Evolutionary conservation across 53 echinoderm and acorn worm genomes (phyloP), one percentile per base, ranked within the genome.

Genomic region (Holothuria leucospilota): DNA sequence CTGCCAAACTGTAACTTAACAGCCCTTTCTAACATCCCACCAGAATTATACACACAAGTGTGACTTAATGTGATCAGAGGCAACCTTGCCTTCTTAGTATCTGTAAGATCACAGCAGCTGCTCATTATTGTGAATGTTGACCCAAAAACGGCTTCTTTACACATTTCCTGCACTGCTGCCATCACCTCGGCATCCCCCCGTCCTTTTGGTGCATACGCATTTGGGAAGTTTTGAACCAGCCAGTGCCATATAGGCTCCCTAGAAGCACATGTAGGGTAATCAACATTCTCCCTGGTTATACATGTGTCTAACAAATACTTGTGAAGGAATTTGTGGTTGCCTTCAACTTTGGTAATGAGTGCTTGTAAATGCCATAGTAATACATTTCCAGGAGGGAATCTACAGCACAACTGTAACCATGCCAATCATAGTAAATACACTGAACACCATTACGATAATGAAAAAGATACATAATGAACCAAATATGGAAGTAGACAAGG

Each of bases 151-250:
- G 5, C 42, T 6, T 42, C 42, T 9, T 42, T 42, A 9, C 42
- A 42, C 5, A 74, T 8, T 49, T 74, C 74, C 12, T 38, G 8
- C 20, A 74, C 21, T 13, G 30, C 39, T 39, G 42, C 39, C 41
- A 74, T 13, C 4, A 74, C n/a, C n/a, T 74, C 74, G 39, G 74
- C 74, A 74, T 74, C 74, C 29, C 74, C 74, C 40, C 74, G 39
- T 9, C 74, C 74, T 14, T 49, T 73, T 73, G 74, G 74, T 2
- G 74, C 15, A 49, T 20, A 73, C 3, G 74, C 39, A 14, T 15
- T 20, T n/a, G 74, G 74, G 4, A 73, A 7, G 16, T 15, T 73
- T 39, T 34, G 39, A 2, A 73, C 74, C 10, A 73, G 16, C 15
- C 20, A 73, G 41, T 49, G 74, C 74, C 74, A 73, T 6, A 73